Conservation (phyloP, 2,888 invertebrate genomes). For the Autographa gamma region DNA sequence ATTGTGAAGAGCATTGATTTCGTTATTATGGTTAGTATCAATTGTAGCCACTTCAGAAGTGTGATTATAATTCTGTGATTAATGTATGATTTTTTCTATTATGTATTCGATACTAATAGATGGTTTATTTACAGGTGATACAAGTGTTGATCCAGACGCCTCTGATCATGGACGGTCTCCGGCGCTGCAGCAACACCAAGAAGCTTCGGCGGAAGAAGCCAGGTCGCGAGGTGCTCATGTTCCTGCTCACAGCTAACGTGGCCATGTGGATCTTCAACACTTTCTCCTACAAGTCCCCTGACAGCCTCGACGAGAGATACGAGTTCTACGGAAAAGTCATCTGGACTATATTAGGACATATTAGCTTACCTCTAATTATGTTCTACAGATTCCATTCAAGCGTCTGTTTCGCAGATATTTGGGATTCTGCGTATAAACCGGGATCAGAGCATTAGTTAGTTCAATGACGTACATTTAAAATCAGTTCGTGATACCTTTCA, state of each 20-base stretch:
- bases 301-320: constrained; percentile 88
- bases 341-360: constrained; percentile 93
- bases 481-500: not conserved
- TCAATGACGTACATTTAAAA: not conserved
- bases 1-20: constrained; percentile 86
- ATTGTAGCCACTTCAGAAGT: not conserved
- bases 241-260: constrained; percentile 93
- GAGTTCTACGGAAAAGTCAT: constrained; percentile 91
- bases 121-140: constrained; percentile 84
- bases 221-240: constrained; percentile 93
- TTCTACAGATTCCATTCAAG: constrained; percentile 94
- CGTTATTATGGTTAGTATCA: constrained; percentile 86
- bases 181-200: constrained; percentile 92
- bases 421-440: constrained; percentile 92
- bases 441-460: constrained; percentile 78
- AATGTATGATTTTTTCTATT: too few species aligned
- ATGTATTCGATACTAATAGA: too few species aligned
- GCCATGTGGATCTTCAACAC: constrained; percentile 94
- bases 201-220: constrained; percentile 91
- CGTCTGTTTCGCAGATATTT: constrained; percentile 94
- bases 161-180: constrained; percentile 92
- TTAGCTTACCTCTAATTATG: constrained; percentile 92
- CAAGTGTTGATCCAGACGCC: constrained; percentile 93
- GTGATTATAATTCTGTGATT: too few species aligned
- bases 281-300: constrained; percentile 89